phyloP scores from a whole-genome alignment of 2,888 invertebrate genomes.

The Amorpha juglandis region DNA sequence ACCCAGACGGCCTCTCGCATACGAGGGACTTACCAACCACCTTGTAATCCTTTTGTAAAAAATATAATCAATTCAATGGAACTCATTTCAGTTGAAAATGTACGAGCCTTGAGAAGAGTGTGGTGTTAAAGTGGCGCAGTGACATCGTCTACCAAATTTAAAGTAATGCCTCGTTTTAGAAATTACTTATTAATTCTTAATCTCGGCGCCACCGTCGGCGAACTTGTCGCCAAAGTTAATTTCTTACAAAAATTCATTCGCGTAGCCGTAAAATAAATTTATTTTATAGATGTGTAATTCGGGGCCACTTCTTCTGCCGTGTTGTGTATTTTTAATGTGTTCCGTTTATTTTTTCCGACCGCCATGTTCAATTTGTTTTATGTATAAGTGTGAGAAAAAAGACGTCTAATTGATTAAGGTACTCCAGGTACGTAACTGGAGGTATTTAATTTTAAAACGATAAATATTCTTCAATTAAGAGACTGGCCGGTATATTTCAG shows the following conservation, averaged over 20 bases:
- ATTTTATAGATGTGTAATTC: constrained; percentile 36
- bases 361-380: constrained; percentile 2
- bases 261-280: constrained; percentile 24
- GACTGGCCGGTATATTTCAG: constrained; percentile 26
- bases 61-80: not conserved
- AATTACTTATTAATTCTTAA: constrained; percentile 43
- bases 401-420: constrained; percentile 48
- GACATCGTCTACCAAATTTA: constrained; percentile 27
- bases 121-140: constrained; percentile 11
- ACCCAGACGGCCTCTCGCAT: no score
- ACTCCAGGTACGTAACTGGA: constrained; percentile 39
- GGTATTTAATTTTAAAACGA: constrained; percentile 48
- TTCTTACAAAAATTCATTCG: constrained; percentile 7
- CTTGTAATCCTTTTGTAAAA: no score
- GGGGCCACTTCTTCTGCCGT: not conserved
- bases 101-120: not conserved
- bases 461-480: constrained; percentile 52
- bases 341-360: not conserved
- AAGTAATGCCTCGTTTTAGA: constrained; percentile 38
- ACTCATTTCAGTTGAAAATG: not conserved
- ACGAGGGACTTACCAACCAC: no score
- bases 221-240: constrained; percentile 39
- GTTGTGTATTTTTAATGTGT: constrained; percentile 14
- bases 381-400: constrained; percentile 38
- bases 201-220: constrained; percentile 34